Evolutionary conservation across 2,888 invertebrate species (phyloP).

Genomic region (Rhagonycha lutea): DNA sequence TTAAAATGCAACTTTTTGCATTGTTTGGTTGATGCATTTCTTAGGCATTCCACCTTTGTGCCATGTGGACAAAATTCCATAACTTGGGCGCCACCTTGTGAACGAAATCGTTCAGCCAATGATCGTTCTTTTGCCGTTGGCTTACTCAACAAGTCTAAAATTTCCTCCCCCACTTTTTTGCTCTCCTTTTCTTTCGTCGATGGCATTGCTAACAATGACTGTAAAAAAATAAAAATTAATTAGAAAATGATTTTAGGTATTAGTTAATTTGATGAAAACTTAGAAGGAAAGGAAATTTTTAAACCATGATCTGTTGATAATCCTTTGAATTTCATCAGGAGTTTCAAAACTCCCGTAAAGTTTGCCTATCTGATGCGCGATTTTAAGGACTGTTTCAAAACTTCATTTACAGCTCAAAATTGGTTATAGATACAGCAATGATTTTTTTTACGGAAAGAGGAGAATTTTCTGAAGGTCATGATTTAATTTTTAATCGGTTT

Average conservation of each 20-base stretch:
- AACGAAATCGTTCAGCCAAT: slow-evolving; percentile 93
- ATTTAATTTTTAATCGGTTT: too few species aligned
- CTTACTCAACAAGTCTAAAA: slow-evolving; percentile 88
- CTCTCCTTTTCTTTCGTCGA: slow-evolving; percentile 94
- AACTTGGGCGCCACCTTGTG: slow-evolving; percentile 90
- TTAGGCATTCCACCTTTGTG: slow-evolving; percentile 84
- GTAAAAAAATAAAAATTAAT: slow-evolving; percentile 44
- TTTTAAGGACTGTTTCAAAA: too few species aligned
- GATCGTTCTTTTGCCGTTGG: slow-evolving; percentile 96
- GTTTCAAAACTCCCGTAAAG: too few species aligned
- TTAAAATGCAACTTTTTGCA: slow-evolving; percentile 95
- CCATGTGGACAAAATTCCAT: slow-evolving; percentile 98
- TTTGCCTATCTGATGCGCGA: too few species aligned
- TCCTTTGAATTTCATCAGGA: too few species aligned
- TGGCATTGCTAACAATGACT: slow-evolving; percentile 88
- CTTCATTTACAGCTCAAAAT: too few species aligned
- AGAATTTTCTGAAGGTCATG: too few species aligned
- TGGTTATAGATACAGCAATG: too few species aligned
- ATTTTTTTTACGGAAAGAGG: too few species aligned
- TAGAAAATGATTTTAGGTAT: not conserved
- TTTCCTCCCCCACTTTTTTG: slow-evolving; percentile 95
- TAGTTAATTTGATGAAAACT: too few species aligned
- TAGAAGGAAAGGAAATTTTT: too few species aligned
- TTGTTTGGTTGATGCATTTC: slow-evolving; percentile 56
- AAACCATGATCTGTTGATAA: too few species aligned